Evolutionary conservation across 2,113 vertebrate genomes (phyloP).

Genomic region (Rhinogobius similis): DNA sequence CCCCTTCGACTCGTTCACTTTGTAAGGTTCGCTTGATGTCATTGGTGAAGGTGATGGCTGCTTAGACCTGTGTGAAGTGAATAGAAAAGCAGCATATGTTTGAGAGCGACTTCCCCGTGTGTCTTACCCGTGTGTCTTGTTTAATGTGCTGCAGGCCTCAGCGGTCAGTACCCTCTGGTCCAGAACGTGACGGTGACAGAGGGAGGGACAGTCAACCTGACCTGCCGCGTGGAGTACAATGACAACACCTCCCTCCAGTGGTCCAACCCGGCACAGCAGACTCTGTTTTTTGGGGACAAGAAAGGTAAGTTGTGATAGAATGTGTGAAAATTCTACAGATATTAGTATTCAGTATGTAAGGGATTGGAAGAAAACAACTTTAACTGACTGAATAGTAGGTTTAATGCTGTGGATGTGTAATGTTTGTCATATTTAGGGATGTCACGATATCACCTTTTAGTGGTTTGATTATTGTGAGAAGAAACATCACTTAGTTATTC

Average conservation of each 20-base stretch:
- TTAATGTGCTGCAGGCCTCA: conserved; percentile 79
- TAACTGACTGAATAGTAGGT: background rate
- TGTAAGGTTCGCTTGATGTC: background rate
- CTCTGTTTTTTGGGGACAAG: conserved; percentile 98
- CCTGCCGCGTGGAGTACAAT: conserved; percentile 99
- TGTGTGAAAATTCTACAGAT: background rate
- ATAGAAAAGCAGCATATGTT: conserved; percentile 23
- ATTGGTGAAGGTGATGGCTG: conserved; percentile 1
- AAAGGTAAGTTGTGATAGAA: conserved; percentile 84
- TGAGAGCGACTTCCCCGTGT: conserved; percentile 8
- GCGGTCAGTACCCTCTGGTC: conserved; percentile 94
- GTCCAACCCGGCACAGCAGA: conserved; percentile 99
- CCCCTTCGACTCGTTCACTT: background rate
- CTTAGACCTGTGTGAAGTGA: conserved; percentile 10
- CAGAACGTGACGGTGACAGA: conserved; percentile 96
- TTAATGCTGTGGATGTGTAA: too few relatives aligned
- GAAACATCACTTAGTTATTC: too few relatives aligned
- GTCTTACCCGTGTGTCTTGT: conserved; percentile 20
- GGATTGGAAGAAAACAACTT: background rate
- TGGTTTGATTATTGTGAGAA: too few relatives aligned
- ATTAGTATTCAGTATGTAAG: background rate
- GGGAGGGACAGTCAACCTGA: conserved; percentile 93
- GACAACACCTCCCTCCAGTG: conserved; percentile 99
- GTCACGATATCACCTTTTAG: too few relatives aligned
- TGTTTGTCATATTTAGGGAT: too few relatives aligned